Percentiles rank a stretch among this genome's conserved stretches.
phyloP scores from a whole-genome alignment of 2,113 vertebrate genomes.

The Rhinopithecus roxellana region DNA sequence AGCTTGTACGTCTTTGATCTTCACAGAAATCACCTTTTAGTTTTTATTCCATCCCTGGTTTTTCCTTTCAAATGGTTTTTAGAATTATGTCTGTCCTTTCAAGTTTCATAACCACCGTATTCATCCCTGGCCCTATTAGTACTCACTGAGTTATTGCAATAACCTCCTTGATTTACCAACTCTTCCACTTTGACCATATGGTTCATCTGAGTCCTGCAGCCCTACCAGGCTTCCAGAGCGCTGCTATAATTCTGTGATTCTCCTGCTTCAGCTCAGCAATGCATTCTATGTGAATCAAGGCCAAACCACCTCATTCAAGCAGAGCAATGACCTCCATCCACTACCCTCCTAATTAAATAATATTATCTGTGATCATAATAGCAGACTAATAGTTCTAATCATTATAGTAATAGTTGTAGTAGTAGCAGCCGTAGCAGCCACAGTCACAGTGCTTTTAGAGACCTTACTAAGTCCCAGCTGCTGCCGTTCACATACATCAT shows the following conservation, averaged over 20 bases:
- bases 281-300: background rate
- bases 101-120: background rate
- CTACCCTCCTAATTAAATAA: background rate
- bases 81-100: background rate
- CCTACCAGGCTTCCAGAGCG: fast-evolving
- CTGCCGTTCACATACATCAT: fast-evolving
- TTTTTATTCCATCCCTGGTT: background rate
- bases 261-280: background rate
- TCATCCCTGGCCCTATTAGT: background rate
- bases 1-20: background rate
- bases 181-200: fast-evolving
- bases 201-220: too few relatives aligned
- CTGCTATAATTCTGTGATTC: background rate
- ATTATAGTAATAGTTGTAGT: background rate
- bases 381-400: background rate
- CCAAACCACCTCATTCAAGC: background rate
- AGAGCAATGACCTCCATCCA: background rate
- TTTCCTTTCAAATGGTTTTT: background rate
- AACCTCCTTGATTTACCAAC: too few relatives aligned
- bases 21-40: constrained; percentile 10
- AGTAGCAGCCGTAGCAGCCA: fast-evolving
- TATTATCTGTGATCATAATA: background rate
- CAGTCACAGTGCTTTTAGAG: background rate
- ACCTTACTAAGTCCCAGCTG: fast-evolving
- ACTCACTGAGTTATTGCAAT: background rate